Percentiles rank a stretch among this genome's conserved stretches.
phyloP scores from a whole-genome alignment of 2,797 vertebrate species.

The Hapalemur alaotrensis region DNA sequence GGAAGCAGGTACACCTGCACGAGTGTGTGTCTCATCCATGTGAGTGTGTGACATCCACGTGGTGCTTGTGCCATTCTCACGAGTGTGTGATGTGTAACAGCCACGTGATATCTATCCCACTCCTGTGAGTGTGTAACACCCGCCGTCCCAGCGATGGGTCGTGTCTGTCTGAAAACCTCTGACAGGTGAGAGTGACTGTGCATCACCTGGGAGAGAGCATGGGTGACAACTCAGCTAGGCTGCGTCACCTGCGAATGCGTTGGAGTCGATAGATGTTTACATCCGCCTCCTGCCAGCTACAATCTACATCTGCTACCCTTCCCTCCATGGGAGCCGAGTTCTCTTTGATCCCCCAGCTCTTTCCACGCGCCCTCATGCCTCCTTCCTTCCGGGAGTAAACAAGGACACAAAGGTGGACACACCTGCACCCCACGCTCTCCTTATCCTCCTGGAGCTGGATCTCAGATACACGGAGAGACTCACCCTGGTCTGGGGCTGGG shows the following conservation, averaged over 20 bases:
- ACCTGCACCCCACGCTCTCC: fast-evolving
- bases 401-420: not conserved
- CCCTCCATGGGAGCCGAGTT: not conserved
- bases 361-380: not conserved
- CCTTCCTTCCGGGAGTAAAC: not conserved
- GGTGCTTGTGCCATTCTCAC: not conserved
- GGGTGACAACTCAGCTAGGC: not conserved
- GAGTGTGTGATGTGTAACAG: not conserved
- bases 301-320: not conserved
- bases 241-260: not conserved
- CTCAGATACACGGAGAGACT: not conserved
- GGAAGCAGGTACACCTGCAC: not conserved
- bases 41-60: no score
- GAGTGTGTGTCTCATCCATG: not conserved
- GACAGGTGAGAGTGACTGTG: not conserved
- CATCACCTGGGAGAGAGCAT: fast-evolving
- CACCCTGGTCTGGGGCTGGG: not conserved
- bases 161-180: not conserved
- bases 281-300: not conserved
- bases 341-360: not conserved
- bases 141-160: not conserved
- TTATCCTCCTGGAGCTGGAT: not conserved
- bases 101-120: no score
- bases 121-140: no score
- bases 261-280: not conserved